A percentile compares a stretch with the other conserved stretches of the same genome.
Evolutionary conservation across 2,888 invertebrate genomes (phyloP).

Genomic region (Pantelozetes paolii): DNA sequence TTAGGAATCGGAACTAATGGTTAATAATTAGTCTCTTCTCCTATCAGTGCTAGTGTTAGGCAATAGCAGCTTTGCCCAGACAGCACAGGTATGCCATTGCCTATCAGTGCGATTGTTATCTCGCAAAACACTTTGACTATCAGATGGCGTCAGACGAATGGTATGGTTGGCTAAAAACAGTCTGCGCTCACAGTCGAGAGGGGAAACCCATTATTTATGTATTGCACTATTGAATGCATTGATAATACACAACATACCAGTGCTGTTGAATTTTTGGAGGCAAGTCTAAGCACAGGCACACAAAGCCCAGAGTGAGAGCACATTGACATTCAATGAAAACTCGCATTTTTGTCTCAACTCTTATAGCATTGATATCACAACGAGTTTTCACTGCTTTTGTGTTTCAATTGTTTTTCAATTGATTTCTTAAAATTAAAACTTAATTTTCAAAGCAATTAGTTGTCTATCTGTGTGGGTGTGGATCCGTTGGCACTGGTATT

Average conservation of each 20-base stretch:
- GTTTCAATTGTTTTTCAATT: not conserved
- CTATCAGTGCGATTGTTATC: constrained; percentile 5
- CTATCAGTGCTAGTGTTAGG: not conserved
- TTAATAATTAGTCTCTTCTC: not conserved
- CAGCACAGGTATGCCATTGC: not conserved
- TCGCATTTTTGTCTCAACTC: constrained; percentile 17
- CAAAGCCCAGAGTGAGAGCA: constrained; percentile 7
- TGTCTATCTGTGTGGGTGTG: too few relatives aligned
- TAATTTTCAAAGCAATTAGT: too few relatives aligned
- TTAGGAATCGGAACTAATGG: not conserved
- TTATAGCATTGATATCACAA: not conserved
- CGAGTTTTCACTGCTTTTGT: not conserved
- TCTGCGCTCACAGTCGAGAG: not conserved
- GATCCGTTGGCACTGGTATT: too few relatives aligned
- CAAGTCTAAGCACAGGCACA: not conserved
- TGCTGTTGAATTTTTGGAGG: not conserved
- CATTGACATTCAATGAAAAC: constrained; percentile 1
- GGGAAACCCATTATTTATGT: not conserved
- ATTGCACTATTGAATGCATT: too few relatives aligned
- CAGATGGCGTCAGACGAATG: not conserved
- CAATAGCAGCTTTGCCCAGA: not conserved
- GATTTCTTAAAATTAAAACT: too few relatives aligned
- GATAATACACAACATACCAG: not conserved
- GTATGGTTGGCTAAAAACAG: not conserved
- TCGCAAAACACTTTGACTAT: not conserved